phyloP scores from a whole-genome alignment of 2,797 vertebrate genomes.

The Chromobotia macracanthus region DNA sequence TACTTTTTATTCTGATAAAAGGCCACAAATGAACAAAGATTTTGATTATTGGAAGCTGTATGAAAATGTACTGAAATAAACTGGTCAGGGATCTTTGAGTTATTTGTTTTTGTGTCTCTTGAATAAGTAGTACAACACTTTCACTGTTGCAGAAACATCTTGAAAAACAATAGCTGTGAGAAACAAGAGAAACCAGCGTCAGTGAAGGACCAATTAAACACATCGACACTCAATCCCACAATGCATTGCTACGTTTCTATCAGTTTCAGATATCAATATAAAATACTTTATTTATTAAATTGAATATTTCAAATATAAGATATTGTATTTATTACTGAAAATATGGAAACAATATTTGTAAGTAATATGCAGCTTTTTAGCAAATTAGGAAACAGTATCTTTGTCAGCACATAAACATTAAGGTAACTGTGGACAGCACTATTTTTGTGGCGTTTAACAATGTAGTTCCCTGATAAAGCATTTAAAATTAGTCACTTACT shows the following conservation, averaged over 20 bases:
- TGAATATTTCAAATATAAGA: no score
- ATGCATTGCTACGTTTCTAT: background rate
- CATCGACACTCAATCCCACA: conserved; percentile 11
- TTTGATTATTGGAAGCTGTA: background rate
- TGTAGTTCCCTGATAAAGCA: no score
- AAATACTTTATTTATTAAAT: no score
- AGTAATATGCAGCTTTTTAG: no score
- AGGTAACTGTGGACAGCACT: no score
- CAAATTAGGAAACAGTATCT: no score
- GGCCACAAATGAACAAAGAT: background rate
- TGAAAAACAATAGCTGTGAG: conserved; percentile 86
- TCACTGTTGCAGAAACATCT: conserved; percentile 79
- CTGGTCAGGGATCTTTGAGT: background rate
- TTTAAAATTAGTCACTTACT: no score
- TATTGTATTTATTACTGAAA: no score
- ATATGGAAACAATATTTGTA: no score
- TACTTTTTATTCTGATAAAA: conserved; percentile 27
- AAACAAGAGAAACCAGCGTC: conserved; percentile 47
- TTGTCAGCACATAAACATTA: no score
- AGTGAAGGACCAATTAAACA: background rate
- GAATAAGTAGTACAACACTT: conserved; percentile 86
- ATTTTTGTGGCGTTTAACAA: no score
- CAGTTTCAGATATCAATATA: no score
- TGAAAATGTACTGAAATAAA: background rate
- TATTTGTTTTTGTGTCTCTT: conserved; percentile 77